phyloP scores from a whole-genome alignment of 92 coral and sea anemone genomes.

The Bergia puertoricense region DNA sequence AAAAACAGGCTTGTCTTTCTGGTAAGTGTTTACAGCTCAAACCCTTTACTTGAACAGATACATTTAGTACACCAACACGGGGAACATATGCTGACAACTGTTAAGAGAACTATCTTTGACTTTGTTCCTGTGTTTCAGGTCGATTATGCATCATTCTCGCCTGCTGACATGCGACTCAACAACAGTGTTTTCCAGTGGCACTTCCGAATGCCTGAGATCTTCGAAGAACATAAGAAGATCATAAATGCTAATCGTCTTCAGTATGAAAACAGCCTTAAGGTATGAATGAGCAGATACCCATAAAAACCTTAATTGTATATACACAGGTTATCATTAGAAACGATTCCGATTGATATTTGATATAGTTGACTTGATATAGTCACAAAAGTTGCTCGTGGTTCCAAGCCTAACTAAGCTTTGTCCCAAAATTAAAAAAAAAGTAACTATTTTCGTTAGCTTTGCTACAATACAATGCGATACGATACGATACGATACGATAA shows the following conservation, averaged over 20 bases:
- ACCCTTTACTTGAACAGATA: neutral
- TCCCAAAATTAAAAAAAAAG: too few species aligned
- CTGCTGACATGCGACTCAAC: conserved; percentile 99
- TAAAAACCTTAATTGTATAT: neutral
- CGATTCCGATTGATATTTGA: neutral
- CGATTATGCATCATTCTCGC: conserved; percentile 98
- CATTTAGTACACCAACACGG: neutral
- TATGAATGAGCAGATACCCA: conserved; percentile 30
- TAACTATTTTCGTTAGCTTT: neutral
- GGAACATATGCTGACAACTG: too few species aligned
- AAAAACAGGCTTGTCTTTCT: conserved; percentile 89
- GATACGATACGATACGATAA: too few species aligned
- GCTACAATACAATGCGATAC: neutral
- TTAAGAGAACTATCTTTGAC: too few species aligned
- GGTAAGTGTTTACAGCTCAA: conserved; percentile 53
- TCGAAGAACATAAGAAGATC: conserved; percentile 98
- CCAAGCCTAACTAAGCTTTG: neutral
- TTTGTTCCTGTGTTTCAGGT: conserved; percentile 58
- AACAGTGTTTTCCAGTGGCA: conserved; percentile 99
- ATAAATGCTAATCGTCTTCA: conserved; percentile 96
- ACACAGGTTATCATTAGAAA: neutral
- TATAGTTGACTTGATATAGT: too few species aligned
- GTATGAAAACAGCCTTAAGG: conserved; percentile 99
- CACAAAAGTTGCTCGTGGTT: neutral
- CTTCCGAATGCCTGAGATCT: conserved; percentile 97